Conservation (phyloP, 1,140 invertebrate species). For the Drosophila pseudoananassae region DNA sequence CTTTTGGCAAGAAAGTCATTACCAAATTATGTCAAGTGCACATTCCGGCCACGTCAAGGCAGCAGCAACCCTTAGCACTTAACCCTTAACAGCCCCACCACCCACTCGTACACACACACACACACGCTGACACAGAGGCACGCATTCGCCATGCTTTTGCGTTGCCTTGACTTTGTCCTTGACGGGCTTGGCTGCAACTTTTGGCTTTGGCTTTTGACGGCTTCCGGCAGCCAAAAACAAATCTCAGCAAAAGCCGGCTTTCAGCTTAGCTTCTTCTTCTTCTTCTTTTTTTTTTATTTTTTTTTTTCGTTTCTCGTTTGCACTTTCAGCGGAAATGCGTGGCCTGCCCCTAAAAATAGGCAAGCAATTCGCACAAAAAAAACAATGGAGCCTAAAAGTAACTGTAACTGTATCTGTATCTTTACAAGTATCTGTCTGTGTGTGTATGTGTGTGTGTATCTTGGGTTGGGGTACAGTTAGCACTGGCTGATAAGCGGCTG, state of each 20-base stretch:
- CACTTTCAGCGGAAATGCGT: background rate
- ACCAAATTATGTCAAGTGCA: conserved; percentile 30
- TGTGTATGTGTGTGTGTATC: background rate
- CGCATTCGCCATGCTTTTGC: conserved; percentile 8
- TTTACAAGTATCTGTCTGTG: background rate
- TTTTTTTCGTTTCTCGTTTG: background rate
- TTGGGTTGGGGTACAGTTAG: conserved; percentile 16
- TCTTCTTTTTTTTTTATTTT: background rate
- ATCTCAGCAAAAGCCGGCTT: conserved; percentile 10
- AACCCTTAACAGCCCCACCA: conserved; percentile 2
- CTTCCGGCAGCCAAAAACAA: conserved; percentile 31
- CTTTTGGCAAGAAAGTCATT: conserved; percentile 4
- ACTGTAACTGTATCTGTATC: conserved; percentile 5
- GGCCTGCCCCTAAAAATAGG: conserved; percentile 6
- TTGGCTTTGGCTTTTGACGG: conserved; percentile 44
- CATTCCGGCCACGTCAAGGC: conserved; percentile 8
- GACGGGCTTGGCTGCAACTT: conserved; percentile 43
- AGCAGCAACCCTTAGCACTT: background rate
- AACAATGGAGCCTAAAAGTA: conserved; percentile 1
- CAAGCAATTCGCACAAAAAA: background rate
- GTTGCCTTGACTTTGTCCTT: conserved; percentile 60
- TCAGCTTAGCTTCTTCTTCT: background rate
- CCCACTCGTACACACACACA: background rate
- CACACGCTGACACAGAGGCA: background rate
- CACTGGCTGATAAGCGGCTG: conserved; percentile 38